Evolutionary conservation across 2,113 vertebrate genomes (phyloP).

Genomic region (Octodon degus): DNA sequence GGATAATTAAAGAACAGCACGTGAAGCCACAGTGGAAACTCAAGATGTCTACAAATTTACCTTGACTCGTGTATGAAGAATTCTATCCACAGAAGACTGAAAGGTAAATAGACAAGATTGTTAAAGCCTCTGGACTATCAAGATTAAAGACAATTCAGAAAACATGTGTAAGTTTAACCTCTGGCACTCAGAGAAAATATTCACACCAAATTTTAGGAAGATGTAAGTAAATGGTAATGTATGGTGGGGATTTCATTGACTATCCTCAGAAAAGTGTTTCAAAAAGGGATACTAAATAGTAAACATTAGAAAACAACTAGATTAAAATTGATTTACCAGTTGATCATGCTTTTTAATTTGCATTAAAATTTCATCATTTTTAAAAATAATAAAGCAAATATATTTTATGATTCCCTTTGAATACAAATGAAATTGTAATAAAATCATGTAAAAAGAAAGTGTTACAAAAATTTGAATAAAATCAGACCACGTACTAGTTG

Average conservation of each 20-base stretch:
- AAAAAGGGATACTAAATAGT: background rate
- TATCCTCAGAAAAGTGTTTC: background rate
- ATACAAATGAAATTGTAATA: background rate
- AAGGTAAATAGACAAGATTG: background rate
- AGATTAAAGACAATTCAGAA: background rate
- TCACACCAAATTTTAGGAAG: background rate
- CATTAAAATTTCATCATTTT: background rate
- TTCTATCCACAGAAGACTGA: background rate
- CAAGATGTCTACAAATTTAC: background rate
- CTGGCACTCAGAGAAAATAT: background rate
- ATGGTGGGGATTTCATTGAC: background rate
- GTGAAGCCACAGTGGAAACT: conserved; percentile 6
- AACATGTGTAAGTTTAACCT: conserved; percentile 11
- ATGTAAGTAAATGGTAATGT: background rate
- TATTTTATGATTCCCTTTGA: background rate
- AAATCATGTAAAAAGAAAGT: background rate
- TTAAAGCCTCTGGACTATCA: background rate
- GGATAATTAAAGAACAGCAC: background rate
- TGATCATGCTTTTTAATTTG: background rate
- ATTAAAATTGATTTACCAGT: background rate
- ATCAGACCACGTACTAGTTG: background rate
- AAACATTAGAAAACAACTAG: conserved; percentile 8
- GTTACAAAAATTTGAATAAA: conserved; percentile 16
- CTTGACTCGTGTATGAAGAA: background rate
- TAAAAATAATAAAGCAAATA: background rate